Conservation (phyloP, 1,140 invertebrate genomes). For the Lordiphosa clarofinis region DNA sequence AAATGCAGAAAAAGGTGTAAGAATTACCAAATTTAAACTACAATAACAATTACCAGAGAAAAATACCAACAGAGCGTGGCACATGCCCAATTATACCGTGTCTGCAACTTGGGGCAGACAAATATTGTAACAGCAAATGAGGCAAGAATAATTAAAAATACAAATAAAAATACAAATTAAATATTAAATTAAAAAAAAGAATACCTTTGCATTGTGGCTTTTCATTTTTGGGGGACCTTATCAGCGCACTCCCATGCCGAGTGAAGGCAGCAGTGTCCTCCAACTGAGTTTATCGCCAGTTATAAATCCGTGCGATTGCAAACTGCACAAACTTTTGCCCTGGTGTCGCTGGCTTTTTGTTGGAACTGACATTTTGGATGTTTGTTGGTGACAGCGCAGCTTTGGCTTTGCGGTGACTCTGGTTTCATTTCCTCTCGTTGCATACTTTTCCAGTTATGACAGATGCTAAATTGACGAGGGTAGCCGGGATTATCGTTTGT, state of each 20-base stretch:
- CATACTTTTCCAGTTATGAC: slow-evolving; percentile 21
- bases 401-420: slow-evolving; percentile 3
- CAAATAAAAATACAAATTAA: slow-evolving; percentile 54
- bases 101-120: slow-evolving; percentile 70
- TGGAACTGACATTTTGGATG: slow-evolving; percentile 8
- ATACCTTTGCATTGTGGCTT: slow-evolving; percentile 24
- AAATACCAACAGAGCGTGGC: too few relatives aligned
- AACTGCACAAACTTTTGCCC: slow-evolving; percentile 29
- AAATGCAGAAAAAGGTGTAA: slow-evolving; percentile 3
- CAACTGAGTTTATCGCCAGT: slow-evolving; percentile 31
- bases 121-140: slow-evolving; percentile 72
- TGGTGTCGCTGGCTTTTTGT: slow-evolving; percentile 3
- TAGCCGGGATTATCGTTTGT: background rate
- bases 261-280: too few relatives aligned
- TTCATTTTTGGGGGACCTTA: too few relatives aligned
- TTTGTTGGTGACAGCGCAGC: slow-evolving; percentile 28
- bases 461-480: slow-evolving; percentile 20
- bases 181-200: slow-evolving; percentile 38
- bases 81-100: too few relatives aligned
- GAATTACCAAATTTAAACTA: slow-evolving; percentile 16
- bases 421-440: slow-evolving; percentile 20
- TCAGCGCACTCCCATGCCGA: too few relatives aligned
- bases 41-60: slow-evolving; percentile 34
- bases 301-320: slow-evolving; percentile 41
- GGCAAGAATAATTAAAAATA: slow-evolving; percentile 71